A percentile compares a stretch with the other conserved stretches of the same genome.
Evolutionary conservation across 2,113 vertebrate species (phyloP).

Genomic region (Rutilus rutilus): DNA sequence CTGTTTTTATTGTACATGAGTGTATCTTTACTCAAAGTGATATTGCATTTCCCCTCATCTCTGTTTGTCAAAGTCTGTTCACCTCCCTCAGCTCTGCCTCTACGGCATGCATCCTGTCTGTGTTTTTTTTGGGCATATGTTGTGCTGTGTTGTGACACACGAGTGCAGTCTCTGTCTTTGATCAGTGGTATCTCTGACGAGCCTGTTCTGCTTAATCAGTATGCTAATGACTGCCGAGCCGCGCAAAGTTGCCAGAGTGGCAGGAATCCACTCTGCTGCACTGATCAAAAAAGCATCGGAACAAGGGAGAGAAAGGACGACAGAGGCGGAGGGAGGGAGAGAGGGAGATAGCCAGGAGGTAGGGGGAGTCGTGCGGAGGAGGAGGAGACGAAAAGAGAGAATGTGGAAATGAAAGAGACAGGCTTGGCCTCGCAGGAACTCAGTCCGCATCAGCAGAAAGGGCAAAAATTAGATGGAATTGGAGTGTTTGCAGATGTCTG

Average conservation of each 20-base stretch:
- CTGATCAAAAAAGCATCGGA: constrained; percentile 58
- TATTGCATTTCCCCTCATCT: background rate
- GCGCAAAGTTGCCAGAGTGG: constrained; percentile 52
- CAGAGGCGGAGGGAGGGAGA: constrained; percentile 1
- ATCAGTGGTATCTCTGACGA: constrained; percentile 56
- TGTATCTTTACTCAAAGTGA: constrained; percentile 19
- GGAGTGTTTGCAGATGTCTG: constrained; percentile 52
- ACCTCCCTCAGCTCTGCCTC: constrained; percentile 32
- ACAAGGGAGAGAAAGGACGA: constrained; percentile 39
- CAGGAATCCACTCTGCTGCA: constrained; percentile 49
- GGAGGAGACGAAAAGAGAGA: constrained; percentile 45
- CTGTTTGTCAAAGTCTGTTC: constrained; percentile 8
- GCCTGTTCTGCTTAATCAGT: constrained; percentile 55
- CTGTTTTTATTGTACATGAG: background rate
- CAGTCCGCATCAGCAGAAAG: constrained; percentile 50
- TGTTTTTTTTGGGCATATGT: constrained; percentile 42
- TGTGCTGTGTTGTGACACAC: constrained; percentile 47
- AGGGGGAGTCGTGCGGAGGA: constrained; percentile 36
- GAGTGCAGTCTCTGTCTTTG: constrained; percentile 46
- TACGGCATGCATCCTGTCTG: constrained; percentile 31
- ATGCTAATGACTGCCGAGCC: constrained; percentile 55
- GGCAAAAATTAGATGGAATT: constrained; percentile 44
- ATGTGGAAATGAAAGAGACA: constrained; percentile 54
- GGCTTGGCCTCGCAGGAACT: constrained; percentile 49
- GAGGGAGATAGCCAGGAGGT: constrained; percentile 44